Evolutionary conservation across 2,113 vertebrate genomes (phyloP).

Genomic region (Megatriorchis doriae): DNA sequence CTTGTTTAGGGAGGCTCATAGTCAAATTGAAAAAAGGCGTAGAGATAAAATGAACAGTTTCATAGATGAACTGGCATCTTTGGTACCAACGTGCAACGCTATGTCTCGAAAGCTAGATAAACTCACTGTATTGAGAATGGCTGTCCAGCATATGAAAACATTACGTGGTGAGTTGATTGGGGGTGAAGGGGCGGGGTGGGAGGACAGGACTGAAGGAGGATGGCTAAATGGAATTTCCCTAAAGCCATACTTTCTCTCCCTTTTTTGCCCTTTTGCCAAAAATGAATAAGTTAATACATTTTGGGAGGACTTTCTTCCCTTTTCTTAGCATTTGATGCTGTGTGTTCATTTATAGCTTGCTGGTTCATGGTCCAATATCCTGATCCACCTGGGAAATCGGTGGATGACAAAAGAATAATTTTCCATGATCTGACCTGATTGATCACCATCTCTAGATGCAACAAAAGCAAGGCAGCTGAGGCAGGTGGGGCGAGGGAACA

Average conservation of each 20-base stretch:
- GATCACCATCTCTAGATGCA: not conserved
- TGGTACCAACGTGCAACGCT: constrained; percentile 96
- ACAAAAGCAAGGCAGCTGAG: not conserved
- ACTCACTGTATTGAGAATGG: constrained; percentile 95
- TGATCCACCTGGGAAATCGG: not conserved
- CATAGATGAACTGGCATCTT: constrained; percentile 93
- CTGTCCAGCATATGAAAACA: constrained; percentile 98
- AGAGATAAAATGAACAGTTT: constrained; percentile 99
- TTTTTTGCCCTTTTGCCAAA: not conserved
- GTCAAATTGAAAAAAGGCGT: constrained; percentile 96
- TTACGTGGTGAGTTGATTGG: constrained; percentile 82
- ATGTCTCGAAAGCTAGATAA: constrained; percentile 98
- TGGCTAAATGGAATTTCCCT: not conserved
- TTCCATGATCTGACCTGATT: not conserved
- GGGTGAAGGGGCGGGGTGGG: not conserved
- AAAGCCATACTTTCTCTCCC: not conserved
- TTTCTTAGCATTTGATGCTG: not conserved
- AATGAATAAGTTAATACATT: not conserved
- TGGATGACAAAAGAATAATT: not conserved
- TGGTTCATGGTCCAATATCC: not conserved
- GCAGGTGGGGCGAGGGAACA: not conserved
- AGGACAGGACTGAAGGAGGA: not conserved
- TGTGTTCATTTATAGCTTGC: fast-evolving
- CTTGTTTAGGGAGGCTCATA: constrained; percentile 90
- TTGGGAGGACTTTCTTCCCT: not conserved